Evolutionary conservation across 2,888 invertebrate species (phyloP).

Genomic region (Frankliniella intonsa): DNA sequence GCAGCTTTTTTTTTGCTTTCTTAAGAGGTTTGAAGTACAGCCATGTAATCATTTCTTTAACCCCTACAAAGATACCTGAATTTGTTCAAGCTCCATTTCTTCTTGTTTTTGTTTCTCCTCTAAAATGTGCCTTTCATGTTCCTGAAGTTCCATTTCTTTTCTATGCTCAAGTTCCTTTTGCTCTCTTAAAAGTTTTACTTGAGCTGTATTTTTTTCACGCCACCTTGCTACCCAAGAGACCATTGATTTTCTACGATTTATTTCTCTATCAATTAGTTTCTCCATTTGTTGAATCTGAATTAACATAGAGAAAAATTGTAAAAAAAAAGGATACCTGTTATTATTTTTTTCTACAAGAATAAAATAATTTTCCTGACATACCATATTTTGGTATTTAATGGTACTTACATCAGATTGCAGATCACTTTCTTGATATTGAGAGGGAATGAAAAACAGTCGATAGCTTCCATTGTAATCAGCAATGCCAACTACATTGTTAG

Average conservation of each 20-base stretch:
- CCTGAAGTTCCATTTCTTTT: slow-evolving; percentile 1
- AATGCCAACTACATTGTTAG: slow-evolving; percentile 36
- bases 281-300: slow-evolving; percentile 10
- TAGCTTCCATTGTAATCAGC: slow-evolving; percentile 37
- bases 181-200: neutral
- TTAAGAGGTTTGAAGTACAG: too few species aligned
- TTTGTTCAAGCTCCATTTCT: neutral
- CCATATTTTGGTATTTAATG: too few species aligned
- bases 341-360: neutral
- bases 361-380: neutral
- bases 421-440: slow-evolving; percentile 43
- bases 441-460: slow-evolving; percentile 38
- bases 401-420: neutral
- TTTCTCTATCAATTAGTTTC: neutral
- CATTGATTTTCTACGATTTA: neutral
- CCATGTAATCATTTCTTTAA: neutral
- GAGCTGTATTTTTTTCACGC: slow-evolving; percentile 20
- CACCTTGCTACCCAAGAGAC: neutral
- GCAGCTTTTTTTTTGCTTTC: too few species aligned
- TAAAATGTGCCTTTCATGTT: neutral
- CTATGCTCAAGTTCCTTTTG: neutral
- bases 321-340: neutral
- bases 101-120: neutral
- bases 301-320: neutral
- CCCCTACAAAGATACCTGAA: neutral